Percentiles rank a stretch among this genome's conserved stretches.
phyloP scores from a whole-genome alignment of 2,888 invertebrate genomes.

The Eutolmus rufibarbis region DNA sequence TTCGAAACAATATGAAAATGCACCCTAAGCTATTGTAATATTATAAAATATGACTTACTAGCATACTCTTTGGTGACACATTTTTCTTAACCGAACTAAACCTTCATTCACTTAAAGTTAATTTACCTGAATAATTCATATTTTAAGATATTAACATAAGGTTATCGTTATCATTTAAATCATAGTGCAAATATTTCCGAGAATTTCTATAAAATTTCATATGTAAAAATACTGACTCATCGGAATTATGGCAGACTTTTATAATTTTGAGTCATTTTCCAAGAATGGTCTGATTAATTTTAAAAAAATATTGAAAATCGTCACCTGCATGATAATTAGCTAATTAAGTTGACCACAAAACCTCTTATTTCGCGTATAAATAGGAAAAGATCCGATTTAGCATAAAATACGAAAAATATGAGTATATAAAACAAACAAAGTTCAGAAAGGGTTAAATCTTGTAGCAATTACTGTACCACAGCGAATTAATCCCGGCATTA shows the following conservation, averaged over 20 bases:
- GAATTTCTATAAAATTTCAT: neutral
- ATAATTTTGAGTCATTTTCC: neutral
- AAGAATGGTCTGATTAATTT: neutral
- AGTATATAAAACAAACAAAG: neutral
- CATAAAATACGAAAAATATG: neutral
- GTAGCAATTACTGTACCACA: neutral
- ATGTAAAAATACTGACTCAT: neutral
- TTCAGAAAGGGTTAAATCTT: neutral
- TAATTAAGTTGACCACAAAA: neutral
- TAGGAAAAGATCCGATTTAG: neutral
- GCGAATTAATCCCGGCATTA: neutral
- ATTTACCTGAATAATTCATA: neutral
- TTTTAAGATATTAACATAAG: neutral
- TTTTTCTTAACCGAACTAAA: too few species aligned
- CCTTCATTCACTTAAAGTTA: neutral
- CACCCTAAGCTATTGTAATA: too few species aligned
- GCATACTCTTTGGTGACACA: too few species aligned
- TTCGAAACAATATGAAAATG: too few species aligned
- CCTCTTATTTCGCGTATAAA: neutral
- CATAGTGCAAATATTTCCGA: neutral
- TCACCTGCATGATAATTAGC: neutral
- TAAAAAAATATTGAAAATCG: neutral
- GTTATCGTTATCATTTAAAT: neutral
- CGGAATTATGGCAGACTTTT: neutral
- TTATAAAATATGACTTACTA: too few species aligned